A percentile compares a stretch with the other conserved stretches of the same genome.
Evolutionary conservation across 2,113 vertebrate species (phyloP).

Genomic region (Nycticorax nycticorax): DNA sequence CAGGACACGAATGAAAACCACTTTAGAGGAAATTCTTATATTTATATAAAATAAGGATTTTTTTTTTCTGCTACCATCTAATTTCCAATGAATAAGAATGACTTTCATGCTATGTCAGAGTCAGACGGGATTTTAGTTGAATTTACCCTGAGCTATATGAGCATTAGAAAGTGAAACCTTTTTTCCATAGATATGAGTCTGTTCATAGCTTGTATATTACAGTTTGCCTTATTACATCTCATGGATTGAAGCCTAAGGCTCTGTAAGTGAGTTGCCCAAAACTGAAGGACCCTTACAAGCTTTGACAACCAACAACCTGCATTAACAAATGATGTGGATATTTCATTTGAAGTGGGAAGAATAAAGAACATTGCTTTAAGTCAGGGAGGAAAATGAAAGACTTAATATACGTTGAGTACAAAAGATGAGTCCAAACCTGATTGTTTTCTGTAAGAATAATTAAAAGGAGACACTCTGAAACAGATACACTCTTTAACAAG

Average conservation of each 20-base stretch:
- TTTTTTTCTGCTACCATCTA: slow-evolving; percentile 64
- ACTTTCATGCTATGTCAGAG: slow-evolving; percentile 70
- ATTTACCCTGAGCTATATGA: slow-evolving; percentile 68
- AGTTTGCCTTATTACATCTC: slow-evolving; percentile 55
- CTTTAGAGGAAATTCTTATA: slow-evolving; percentile 56
- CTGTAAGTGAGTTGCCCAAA: slow-evolving; percentile 21
- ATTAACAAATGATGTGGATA: slow-evolving; percentile 66
- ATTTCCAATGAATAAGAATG: slow-evolving; percentile 83
- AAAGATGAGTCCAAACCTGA: slow-evolving; percentile 52
- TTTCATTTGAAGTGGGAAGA: slow-evolving; percentile 69
- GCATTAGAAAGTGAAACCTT: slow-evolving; percentile 41
- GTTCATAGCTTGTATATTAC: slow-evolving; percentile 36
- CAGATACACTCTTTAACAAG: not conserved
- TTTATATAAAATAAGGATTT: slow-evolving; percentile 61
- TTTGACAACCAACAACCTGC: slow-evolving; percentile 43
- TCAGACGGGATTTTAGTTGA: slow-evolving; percentile 45
- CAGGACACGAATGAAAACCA: slow-evolving; percentile 52
- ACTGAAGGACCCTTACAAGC: slow-evolving; percentile 51
- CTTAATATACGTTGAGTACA: slow-evolving; percentile 52
- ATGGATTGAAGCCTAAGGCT: slow-evolving; percentile 47
- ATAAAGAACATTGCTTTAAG: slow-evolving; percentile 53
- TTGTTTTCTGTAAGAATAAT: slow-evolving; percentile 47
- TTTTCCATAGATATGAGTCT: slow-evolving; percentile 46
- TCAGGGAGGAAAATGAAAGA: slow-evolving; percentile 55
- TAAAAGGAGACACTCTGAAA: slow-evolving; percentile 32